phyloP scores from a whole-genome alignment of 2,113 vertebrate genomes.

The Anarhynchus alexandrinus region DNA sequence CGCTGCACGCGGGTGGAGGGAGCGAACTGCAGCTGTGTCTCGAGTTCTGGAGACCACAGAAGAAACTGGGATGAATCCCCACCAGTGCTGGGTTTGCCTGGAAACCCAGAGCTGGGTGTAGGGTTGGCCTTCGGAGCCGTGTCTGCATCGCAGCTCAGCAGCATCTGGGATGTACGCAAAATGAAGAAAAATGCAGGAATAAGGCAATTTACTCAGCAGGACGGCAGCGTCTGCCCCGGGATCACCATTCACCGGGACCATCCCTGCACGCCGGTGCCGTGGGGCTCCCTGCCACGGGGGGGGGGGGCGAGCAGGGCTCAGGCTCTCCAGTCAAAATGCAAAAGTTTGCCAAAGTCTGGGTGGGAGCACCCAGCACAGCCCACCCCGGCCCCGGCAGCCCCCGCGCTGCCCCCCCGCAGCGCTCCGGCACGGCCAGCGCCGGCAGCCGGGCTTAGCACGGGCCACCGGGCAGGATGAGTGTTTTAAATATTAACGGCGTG shows the following conservation, averaged over 20 bases:
- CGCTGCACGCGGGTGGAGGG: fast-evolving
- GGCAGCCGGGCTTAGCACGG: neutral
- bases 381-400: fast-evolving
- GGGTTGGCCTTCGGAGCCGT: too few relatives aligned
- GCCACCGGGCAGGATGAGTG: fast-evolving
- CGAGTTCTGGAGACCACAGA: neutral
- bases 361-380: neutral
- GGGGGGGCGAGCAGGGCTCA: neutral
- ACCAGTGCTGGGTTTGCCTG: neutral
- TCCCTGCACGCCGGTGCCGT: too few relatives aligned
- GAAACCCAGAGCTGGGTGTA: too few relatives aligned
- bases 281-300: neutral
- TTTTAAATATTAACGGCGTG: neutral
- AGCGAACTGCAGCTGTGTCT: neutral
- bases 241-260: too few relatives aligned
- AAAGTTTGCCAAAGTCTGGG: neutral
- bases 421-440: too few relatives aligned
- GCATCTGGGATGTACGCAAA: too few relatives aligned
- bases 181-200: too few relatives aligned
- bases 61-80: fast-evolving
- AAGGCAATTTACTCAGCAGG: too few relatives aligned
- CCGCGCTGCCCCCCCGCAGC: neutral
- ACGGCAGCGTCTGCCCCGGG: too few relatives aligned
- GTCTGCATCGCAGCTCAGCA: too few relatives aligned
- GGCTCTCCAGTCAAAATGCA: neutral